A percentile compares a stretch with the other conserved stretches of the same genome.
Conservation (phyloP, 2,888 invertebrate genomes). For the Patella pellucida region DNA sequence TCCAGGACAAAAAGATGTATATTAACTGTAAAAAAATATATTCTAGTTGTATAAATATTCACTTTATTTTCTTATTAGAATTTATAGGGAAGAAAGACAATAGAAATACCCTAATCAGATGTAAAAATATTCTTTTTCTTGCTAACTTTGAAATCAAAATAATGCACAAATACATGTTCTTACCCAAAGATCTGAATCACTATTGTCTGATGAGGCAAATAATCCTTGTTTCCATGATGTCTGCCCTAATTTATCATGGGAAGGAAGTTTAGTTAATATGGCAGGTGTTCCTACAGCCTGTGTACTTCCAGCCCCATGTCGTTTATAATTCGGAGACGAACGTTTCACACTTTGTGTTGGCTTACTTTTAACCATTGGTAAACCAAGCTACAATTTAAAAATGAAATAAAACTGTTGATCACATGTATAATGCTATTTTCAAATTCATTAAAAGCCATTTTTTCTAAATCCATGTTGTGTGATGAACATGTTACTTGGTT, state of each 20-base stretch:
- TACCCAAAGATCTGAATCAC: conserved; percentile 35
- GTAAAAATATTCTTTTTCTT: not conserved
- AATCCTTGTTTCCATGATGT: conserved; percentile 32
- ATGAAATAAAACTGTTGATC: not conserved
- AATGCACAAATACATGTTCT: conserved; percentile 4
- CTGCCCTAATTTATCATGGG: conserved; percentile 17
- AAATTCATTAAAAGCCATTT: too few relatives aligned
- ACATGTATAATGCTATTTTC: too few relatives aligned
- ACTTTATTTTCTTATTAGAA: too few relatives aligned
- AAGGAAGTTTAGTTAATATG: conserved; percentile 29
- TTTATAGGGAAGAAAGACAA: too few relatives aligned
- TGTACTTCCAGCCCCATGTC: not conserved
- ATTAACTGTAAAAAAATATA: too few relatives aligned
- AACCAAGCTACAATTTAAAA: conserved; percentile 25
- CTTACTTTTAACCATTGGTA: not conserved
- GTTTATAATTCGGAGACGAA: too few relatives aligned
- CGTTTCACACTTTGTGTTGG: not conserved
- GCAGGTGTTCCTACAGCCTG: conserved; percentile 33
- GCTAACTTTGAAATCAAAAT: too few relatives aligned
- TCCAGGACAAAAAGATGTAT: too few relatives aligned
- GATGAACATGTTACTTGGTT: too few relatives aligned
- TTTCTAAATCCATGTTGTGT: too few relatives aligned
- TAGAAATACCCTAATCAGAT: not conserved
- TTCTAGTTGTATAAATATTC: too few relatives aligned
- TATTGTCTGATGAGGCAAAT: conserved; percentile 35